A percentile compares a stretch with the other conserved stretches of the same genome.
phyloP scores from a whole-genome alignment of 30 jellyfish, hydroid and myxozoan species.

The Chrysaora quinquecirrha region DNA sequence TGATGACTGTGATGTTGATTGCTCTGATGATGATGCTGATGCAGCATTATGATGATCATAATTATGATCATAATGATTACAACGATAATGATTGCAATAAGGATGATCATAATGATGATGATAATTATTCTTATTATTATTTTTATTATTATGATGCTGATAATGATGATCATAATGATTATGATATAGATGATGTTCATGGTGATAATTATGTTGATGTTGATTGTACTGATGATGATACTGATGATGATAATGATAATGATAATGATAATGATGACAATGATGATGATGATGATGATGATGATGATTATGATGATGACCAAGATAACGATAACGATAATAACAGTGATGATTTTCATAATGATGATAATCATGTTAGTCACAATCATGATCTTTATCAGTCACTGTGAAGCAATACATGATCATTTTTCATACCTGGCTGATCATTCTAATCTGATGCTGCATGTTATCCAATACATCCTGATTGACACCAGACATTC shows the following conservation, averaged over 20 bases:
- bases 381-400: background rate
- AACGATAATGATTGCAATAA: no score
- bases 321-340: background rate
- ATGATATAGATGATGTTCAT: background rate
- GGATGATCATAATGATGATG: no score
- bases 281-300: background rate
- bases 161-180: background rate
- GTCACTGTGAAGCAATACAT: background rate
- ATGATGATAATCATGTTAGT: background rate
- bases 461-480: conserved; percentile 69
- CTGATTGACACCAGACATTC: conserved; percentile 69
- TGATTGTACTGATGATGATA: background rate
- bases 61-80: no score
- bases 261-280: background rate
- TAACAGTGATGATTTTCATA: background rate
- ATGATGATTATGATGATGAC: background rate
- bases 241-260: background rate
- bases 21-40: no score
- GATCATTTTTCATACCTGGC: conserved; percentile 27
- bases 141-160: no score
- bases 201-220: background rate
- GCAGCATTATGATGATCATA: no score
- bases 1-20: no score
- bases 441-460: conserved; percentile 54
- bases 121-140: no score